Evolutionary conservation across 2,113 vertebrate genomes (phyloP).

Genomic region (Forbesichthys agassizii): DNA sequence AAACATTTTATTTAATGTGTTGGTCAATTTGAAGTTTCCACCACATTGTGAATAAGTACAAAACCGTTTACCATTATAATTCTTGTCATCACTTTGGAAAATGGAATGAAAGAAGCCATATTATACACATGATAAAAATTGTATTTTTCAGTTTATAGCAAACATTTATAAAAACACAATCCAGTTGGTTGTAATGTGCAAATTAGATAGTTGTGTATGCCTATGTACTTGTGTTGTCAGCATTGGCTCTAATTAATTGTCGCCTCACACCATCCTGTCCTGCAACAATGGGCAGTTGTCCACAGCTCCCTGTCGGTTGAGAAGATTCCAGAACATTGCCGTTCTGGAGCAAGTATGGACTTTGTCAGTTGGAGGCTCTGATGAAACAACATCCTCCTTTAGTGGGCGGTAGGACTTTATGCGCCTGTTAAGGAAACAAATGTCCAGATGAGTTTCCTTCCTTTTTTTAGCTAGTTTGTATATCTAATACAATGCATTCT

Average conservation of each 20-base stretch:
- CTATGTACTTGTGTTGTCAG: not conserved
- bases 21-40: slow-evolving; percentile 9
- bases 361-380: slow-evolving; percentile 18
- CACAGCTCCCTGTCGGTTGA: slow-evolving; percentile 58
- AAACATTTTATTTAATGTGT: slow-evolving; percentile 1
- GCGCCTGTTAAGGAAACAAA: slow-evolving; percentile 60
- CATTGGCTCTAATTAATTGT: not conserved
- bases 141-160: slow-evolving; percentile 30
- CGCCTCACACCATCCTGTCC: slow-evolving; percentile 72
- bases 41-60: slow-evolving; percentile 10
- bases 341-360: slow-evolving; percentile 50
- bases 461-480: not conserved
- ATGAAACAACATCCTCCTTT: slow-evolving; percentile 36
- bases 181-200: not conserved
- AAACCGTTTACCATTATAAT: slow-evolving; percentile 17
- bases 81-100: slow-evolving; percentile 10
- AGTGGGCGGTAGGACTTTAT: slow-evolving; percentile 68
- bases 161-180: slow-evolving; percentile 53
- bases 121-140: not conserved
- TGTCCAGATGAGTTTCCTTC: too few relatives aligned
- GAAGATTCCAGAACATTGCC: slow-evolving; percentile 73
- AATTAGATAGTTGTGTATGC: slow-evolving; percentile 1
- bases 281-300: slow-evolving; percentile 83
- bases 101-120: slow-evolving; percentile 10
- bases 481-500: slow-evolving; percentile 34